Evolutionary conservation across 2,113 vertebrate species (phyloP), one percentile per base, ranked within the genome.

Genomic region (Pleuronectes platessa): DNA sequence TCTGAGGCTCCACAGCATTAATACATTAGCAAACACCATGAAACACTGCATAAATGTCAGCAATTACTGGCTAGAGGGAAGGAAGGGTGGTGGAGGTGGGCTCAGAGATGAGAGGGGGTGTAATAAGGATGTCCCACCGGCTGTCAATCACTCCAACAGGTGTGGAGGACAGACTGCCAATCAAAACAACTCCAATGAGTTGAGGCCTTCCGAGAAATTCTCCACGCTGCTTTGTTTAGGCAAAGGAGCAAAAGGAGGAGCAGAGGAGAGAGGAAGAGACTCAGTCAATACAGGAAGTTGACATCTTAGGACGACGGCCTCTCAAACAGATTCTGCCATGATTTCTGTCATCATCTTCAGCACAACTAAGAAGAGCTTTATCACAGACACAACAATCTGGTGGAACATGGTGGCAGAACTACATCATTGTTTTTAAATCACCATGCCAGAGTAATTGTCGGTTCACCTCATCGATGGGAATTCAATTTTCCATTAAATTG

Each of bases 21-120:
- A 99, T 98, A 98, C 98, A 98, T 99, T 99, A 98, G 98, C 97
- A 99, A 99, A 98, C 97, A 99, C 95, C 97, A 96, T 97, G 98
- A 98, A 99, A 99, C 98, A 98, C 97, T 99, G 97, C 97, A 98
- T 98, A 98, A 99, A 99, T 99, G 97, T 99, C 97, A 99, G 97
- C 96, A 98, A 99, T 98, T 99, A 98, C 96, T 94, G 96, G 94
- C 95, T 60, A 58, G 76, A 95, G 95, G 93, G 95, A 95, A 90
- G 77, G 73, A 26, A 49, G 63, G 72, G 71, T 0, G 61, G 42
- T 67, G 74, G 72, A 26, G 61, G 45, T 40, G 77, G 72, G 20
- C 53, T 79, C 49, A 59, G 47, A 71, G 81, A 76, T 78, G 76
- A 31, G 76, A 31, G 95, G 94, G 94, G 95, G 91, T 95, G 95